Conservation (phyloP, 2,888 invertebrate species). For the Conistra vaccinii region DNA sequence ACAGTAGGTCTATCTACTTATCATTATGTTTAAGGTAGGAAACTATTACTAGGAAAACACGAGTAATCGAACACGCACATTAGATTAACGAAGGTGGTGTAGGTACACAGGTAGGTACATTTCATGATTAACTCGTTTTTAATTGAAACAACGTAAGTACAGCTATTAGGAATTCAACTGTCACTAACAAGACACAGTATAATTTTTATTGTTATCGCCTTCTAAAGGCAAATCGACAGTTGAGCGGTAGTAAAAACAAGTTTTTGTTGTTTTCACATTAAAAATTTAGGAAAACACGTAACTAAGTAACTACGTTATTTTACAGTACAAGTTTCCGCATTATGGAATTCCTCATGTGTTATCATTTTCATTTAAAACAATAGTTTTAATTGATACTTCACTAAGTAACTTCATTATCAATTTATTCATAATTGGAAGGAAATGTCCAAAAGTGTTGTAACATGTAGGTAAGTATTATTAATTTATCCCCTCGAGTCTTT, state of each 20-base stretch:
- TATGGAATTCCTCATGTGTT: slow-evolving; percentile 17
- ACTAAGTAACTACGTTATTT: slow-evolving; percentile 19
- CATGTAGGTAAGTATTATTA: neutral
- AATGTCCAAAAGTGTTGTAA: slow-evolving; percentile 19
- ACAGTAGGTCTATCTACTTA: slow-evolving; percentile 6
- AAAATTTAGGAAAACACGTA: slow-evolving; percentile 14
- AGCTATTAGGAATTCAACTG: neutral
- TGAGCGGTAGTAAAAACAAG: slow-evolving; percentile 14
- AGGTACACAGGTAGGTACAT: neutral
- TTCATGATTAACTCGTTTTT: slow-evolving; percentile 19
- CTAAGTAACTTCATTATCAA: neutral
- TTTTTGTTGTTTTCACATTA: slow-evolving; percentile 20
- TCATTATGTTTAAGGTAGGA: slow-evolving; percentile 6
- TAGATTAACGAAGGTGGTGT: slow-evolving; percentile 1
- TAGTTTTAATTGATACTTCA: slow-evolving; percentile 28
- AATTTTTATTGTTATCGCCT: no score
- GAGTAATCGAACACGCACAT: slow-evolving; percentile 42
- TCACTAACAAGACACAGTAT: no score
- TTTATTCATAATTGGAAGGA: slow-evolving; percentile 29
- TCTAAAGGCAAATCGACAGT: no score
- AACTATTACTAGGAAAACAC: slow-evolving; percentile 13
- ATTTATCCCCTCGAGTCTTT: neutral
- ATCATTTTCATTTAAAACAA: slow-evolving; percentile 11
- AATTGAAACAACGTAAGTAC: neutral
- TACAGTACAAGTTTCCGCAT: slow-evolving; percentile 50